Base-by-base conservation (phyloP, 2,113 vertebrate species). In the Sisor rabdophorus region DNA sequence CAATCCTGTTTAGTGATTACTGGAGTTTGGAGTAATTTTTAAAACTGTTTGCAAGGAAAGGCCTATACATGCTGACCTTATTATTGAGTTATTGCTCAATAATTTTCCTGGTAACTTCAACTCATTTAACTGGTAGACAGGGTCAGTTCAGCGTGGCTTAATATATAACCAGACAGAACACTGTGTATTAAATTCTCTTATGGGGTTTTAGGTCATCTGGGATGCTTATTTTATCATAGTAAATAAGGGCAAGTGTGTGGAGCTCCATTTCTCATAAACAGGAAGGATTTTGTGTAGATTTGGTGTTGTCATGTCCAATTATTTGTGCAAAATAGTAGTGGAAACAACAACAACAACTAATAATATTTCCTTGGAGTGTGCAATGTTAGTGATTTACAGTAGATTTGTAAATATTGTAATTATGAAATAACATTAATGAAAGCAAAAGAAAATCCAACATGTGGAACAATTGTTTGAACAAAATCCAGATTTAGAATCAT, bases 401-500 rank as follows among this genome's bases (percentile, higher is more conserved):
- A 16, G 2, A 24, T 56, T 56, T 56, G 10, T 4, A 56, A 15
- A 26, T 28, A 26, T 30, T 24, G 9, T 48, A 28, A n/a, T n/a
- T n/a, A n/a, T n/a, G n/a, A 50, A 52, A 30, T 52, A 15, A 28
- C 24, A 52, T 69, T 47, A 28, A 15, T 69, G 20, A 50, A 63
- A 20, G 32, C 32, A 12, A 63, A 52, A 32, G 22, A 61, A 48
- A 16, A 12, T 36, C 11, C 48, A 63, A 63, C 44, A 40, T 67
- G 24, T 36, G 48, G 54, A n/a, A 75, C 73, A 75, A 59, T 30
- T 69, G 53, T 76, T 69, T 76, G 73, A 71, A 71, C 65, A 80
- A 80, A 55, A 71, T 79, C 63, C 63, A 77, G 48, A 76, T 9
- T 67, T 78, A 61, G 56, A 71, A 78, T 79, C 50, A 80, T 79